A percentile compares a stretch with the other conserved stretches of the same genome.
Evolutionary conservation across 2,888 invertebrate species (phyloP).

Genomic region (Alcis repandata): DNA sequence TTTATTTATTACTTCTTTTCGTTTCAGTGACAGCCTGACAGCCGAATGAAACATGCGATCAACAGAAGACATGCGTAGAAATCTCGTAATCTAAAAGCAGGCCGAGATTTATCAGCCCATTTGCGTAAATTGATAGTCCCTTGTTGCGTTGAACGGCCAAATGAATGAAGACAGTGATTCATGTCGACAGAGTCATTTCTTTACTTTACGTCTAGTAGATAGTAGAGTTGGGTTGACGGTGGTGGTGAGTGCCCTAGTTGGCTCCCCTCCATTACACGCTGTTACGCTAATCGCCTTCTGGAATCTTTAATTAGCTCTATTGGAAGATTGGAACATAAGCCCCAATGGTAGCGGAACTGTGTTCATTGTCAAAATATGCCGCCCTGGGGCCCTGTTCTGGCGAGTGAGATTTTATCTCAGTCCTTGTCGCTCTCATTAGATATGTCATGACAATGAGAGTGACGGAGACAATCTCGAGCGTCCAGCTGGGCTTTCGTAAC

Average conservation of each 20-base stretch:
- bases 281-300: conserved; percentile 47
- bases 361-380: conserved; percentile 10
- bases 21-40: not conserved
- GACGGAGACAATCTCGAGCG: too few species aligned
- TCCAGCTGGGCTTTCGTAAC: not conserved
- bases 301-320: conserved; percentile 37
- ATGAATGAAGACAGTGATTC: conserved; percentile 34
- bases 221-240: conserved; percentile 35
- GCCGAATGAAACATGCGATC: not conserved
- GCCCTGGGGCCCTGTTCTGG: not conserved
- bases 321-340: conserved; percentile 42
- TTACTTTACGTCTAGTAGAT: conserved; percentile 27
- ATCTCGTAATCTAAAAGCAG: conserved; percentile 11
- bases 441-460: too few species aligned
- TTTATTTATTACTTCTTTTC: not conserved
- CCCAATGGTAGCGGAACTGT: conserved; percentile 22
- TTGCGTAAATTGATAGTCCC: conserved; percentile 28
- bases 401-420: too few species aligned
- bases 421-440: too few species aligned
- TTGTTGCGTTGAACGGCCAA: conserved; percentile 22
- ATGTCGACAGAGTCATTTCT: conserved; percentile 29
- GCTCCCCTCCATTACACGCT: conserved; percentile 60
- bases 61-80: conserved; percentile 16
- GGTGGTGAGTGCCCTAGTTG: conserved; percentile 60
- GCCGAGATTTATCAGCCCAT: conserved; percentile 23